Conservation (phyloP, 2,888 invertebrate genomes). For the Serripes groenlandicus region DNA sequence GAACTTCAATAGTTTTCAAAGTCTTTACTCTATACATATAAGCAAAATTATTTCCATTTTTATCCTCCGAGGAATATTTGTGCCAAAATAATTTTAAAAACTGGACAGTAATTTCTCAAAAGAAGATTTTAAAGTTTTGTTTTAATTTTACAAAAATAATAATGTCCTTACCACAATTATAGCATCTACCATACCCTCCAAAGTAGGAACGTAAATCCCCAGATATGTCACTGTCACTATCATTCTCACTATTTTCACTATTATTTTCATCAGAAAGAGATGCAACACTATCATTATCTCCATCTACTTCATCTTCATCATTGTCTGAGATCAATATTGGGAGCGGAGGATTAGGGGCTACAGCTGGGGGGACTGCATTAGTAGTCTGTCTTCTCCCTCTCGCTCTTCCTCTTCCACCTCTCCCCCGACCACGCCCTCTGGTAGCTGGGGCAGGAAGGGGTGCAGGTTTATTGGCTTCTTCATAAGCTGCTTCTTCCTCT, state of each 20-base stretch:
- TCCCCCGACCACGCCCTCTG: constrained; percentile 59
- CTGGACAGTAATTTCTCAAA: no score
- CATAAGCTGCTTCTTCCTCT: constrained; percentile 74
- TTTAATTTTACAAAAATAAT: not conserved
- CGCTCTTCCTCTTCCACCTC: constrained; percentile 58
- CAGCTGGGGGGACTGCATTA: constrained; percentile 28
- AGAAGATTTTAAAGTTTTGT: no score
- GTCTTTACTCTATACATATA: no score
- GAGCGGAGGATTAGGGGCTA: constrained; percentile 32
- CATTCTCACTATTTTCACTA: constrained; percentile 26
- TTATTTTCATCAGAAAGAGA: constrained; percentile 27
- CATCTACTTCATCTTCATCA: constrained; percentile 33
- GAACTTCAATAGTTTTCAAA: no score
- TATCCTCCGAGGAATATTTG: no score
- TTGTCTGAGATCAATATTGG: constrained; percentile 54
- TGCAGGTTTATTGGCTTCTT: constrained; percentile 63
- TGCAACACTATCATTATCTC: constrained; percentile 31
- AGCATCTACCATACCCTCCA: constrained; percentile 90
- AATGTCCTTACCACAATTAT: constrained; percentile 87
- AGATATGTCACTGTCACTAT: constrained; percentile 52
- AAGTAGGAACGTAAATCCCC: constrained; percentile 87
- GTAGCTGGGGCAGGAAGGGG: constrained; percentile 26
- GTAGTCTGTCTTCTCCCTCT: constrained; percentile 35
- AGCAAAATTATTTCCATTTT: no score
- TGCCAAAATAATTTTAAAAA: no score